These are phyloP conservation scores for Tethya wilhelma DNA, from an alignment of 37 sponge, comb jelly and placozoan species.

Conservation along the genomic window DNA sequence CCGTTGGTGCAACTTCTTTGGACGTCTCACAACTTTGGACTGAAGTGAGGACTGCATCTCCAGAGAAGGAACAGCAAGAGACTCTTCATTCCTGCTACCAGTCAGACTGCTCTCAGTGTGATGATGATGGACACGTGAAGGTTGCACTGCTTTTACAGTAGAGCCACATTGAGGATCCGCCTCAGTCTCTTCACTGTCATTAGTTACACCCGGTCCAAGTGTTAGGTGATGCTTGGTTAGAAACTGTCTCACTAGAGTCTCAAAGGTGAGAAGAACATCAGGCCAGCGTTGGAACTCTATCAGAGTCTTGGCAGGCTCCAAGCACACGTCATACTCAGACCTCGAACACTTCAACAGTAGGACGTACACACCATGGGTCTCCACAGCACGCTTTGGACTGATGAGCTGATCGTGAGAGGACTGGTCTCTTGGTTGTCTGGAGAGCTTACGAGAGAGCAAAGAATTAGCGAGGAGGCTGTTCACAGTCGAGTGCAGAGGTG, in stretches of 20 bases:
- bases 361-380: slow-evolving; percentile 37
- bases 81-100: too few species aligned
- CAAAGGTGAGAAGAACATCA: not conserved
- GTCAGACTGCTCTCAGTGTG: too few species aligned
- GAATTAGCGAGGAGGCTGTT: slow-evolving; percentile 47
- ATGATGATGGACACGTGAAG: too few species aligned
- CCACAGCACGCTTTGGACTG: slow-evolving; percentile 5
- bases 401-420: not conserved
- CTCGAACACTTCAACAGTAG: slow-evolving; percentile 45
- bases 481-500: slow-evolving; percentile 38
- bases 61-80: too few species aligned
- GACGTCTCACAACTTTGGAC: too few species aligned
- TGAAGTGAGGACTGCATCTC: too few species aligned
- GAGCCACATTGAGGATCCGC: too few species aligned
- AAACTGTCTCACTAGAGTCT: slow-evolving; percentile 18
- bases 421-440: not conserved
- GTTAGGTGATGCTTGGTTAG: slow-evolving; percentile 21
- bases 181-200: not conserved
- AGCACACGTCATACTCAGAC: slow-evolving; percentile 54
- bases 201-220: slow-evolving; percentile 18
- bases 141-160: too few species aligned
- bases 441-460: slow-evolving; percentile 20
- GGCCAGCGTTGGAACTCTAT: slow-evolving; percentile 64
- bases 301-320: slow-evolving; percentile 58
- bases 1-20: too few species aligned